Evolutionary conservation across 2,888 invertebrate species (phyloP).

Genomic region (Ormia ochracea): DNA sequence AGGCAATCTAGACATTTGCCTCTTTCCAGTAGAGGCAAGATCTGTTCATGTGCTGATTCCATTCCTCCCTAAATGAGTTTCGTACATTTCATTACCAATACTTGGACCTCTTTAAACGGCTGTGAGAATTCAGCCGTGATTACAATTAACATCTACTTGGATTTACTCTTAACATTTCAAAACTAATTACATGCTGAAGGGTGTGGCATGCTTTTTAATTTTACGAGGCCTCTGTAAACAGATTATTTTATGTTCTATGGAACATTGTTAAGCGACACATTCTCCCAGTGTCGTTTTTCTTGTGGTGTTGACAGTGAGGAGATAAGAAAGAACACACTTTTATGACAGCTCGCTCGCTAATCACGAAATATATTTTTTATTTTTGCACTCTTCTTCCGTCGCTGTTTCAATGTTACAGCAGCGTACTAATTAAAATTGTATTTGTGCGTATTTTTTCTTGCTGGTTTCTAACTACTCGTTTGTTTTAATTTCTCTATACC

Average conservation of each 20-base stretch:
- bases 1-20: too few relatives aligned
- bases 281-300: neutral
- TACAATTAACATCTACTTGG: neutral
- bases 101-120: neutral
- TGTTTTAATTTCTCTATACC: neutral
- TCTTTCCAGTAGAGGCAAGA: too few relatives aligned
- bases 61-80: neutral
- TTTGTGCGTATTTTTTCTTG: slow-evolving; percentile 32
- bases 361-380: neutral
- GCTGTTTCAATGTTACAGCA: slow-evolving; percentile 16
- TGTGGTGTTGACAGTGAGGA: slow-evolving; percentile 39
- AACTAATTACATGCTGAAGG: neutral
- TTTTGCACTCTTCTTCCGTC: neutral
- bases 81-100: neutral
- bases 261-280: neutral
- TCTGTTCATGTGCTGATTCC: too few relatives aligned
- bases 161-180: neutral
- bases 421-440: slow-evolving; percentile 53
- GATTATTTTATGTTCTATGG: neutral
- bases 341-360: slow-evolving; percentile 22
- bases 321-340: slow-evolving; percentile 37
- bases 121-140: neutral
- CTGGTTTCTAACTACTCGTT: neutral
- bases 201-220: neutral
- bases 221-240: neutral